Base-by-base conservation (phyloP, 2,113 vertebrate species). In the Pangasianodon gigas region DNA sequence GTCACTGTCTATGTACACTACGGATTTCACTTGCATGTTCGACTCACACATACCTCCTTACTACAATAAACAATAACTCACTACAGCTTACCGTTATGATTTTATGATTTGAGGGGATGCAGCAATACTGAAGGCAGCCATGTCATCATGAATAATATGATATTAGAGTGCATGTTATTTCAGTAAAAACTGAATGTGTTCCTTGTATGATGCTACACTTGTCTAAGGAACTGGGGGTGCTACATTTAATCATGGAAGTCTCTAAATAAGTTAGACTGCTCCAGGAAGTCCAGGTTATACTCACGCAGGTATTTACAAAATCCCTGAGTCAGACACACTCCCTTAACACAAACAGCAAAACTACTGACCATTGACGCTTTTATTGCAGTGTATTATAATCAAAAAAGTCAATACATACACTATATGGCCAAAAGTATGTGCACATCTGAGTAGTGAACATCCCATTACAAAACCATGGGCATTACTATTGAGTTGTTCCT, bases 251-350 rank as follows among this genome's bases (percentile, higher is more conserved):
- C 88, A 60, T 58, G 32, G 41, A 48, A 71, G 29, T 71, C 80
- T 67, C 37, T 91, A 87, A 92, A 90, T 85, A 52, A 44, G 81
- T n/a, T 87, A 41, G 87, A 91, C 90, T 89, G 84, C 80, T 92
- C 87, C 21, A 65, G 21, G 71, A 52, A n/a, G 41, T n/a, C 46
- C 41, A 51, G 89, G 58, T 81, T 85, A 65, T 48, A 82, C 75
- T 91, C 37, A 41, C 16, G 18, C 18, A 8, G 16, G 74, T 26
- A 44, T 74, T 44, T 74, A 41, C 44, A 87, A 91, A 92, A 91
- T 88, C 24, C 89, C 88, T 88, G 6, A 74, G 89, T 89, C 77
- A 71, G 91, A 91, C 52, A 89, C 69, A 90, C 8, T 77, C 21
- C 41, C 10, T 10, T 77, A 77, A 48, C 74, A 77, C 44, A 11